Evolutionary conservation across 2,888 invertebrate species (phyloP).

Genomic region (Agonopterix alstromeriana): DNA sequence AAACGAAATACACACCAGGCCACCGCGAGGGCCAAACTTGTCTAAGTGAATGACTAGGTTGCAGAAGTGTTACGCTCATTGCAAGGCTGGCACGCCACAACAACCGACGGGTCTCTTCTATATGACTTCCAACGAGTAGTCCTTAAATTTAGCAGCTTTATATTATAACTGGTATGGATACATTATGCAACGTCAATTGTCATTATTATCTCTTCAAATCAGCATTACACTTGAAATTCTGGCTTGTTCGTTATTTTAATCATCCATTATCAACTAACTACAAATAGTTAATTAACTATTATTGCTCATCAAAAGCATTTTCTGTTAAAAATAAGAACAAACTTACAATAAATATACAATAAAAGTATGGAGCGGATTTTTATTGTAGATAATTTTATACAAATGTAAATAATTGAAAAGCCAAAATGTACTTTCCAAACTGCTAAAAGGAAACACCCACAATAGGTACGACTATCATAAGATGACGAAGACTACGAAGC

Average conservation of each 20-base stretch:
- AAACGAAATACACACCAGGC: conserved; percentile 55
- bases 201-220: conserved; percentile 16
- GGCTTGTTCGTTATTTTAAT: conserved; percentile 29
- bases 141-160: conserved; percentile 17
- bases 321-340: conserved; percentile 38
- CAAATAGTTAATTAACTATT: conserved; percentile 35
- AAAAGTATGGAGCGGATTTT: conserved; percentile 37
- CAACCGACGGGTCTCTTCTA: conserved; percentile 24
- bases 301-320: conserved; percentile 46
- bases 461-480: conserved; percentile 25
- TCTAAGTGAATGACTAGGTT: conserved; percentile 74
- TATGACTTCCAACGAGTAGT: conserved; percentile 19
- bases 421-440: conserved; percentile 34
- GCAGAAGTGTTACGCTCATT: conserved; percentile 54
- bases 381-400: conserved; percentile 36
- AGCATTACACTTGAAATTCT: conserved; percentile 24
- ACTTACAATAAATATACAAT: conserved; percentile 45
- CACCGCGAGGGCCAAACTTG: conserved; percentile 41
- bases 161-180: conserved; percentile 12
- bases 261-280: conserved; percentile 36
- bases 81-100: conserved; percentile 33
- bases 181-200: conserved; percentile 10
- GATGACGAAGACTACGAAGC: conserved; percentile 52
- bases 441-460: conserved; percentile 50
- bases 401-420: conserved; percentile 36